Percentiles rank a stretch among this genome's conserved stretches.
Evolutionary conservation across 2,113 vertebrate genomes (phyloP).

Genomic region (Australoheros scitulus): DNA sequence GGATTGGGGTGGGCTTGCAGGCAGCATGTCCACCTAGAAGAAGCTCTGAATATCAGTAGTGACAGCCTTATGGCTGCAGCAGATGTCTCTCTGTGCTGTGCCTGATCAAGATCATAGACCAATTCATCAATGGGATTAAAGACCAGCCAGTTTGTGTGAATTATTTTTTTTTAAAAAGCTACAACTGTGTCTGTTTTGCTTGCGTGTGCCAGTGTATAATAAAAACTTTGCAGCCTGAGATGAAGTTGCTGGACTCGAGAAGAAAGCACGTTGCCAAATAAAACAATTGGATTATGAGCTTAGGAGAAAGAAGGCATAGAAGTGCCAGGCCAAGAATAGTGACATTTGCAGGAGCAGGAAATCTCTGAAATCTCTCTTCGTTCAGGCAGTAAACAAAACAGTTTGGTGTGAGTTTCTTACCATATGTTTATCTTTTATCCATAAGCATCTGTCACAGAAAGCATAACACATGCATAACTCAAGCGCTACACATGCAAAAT

Average conservation of each 20-base stretch:
- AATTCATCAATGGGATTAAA: slow-evolving; percentile 27
- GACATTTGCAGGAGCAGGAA: slow-evolving; percentile 38
- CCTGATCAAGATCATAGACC: slow-evolving; percentile 42
- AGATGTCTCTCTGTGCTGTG: slow-evolving; percentile 51
- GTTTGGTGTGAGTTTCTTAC: not conserved
- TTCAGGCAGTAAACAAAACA: slow-evolving; percentile 17
- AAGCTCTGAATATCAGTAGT: slow-evolving; percentile 41
- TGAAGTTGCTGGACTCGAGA: slow-evolving; percentile 19
- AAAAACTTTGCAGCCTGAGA: slow-evolving; percentile 6
- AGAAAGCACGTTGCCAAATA: slow-evolving; percentile 37
- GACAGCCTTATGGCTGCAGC: slow-evolving; percentile 56
- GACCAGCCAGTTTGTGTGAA: slow-evolving; percentile 6
- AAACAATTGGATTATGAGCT: slow-evolving; percentile 65
- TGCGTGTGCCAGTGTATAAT: not conserved
- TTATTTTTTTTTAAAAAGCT: not conserved
- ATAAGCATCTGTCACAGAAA: slow-evolving; percentile 3
- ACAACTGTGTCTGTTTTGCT: not conserved
- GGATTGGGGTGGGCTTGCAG: not conserved
- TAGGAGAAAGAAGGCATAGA: slow-evolving; percentile 48
- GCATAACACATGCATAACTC: not conserved
- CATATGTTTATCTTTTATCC: slow-evolving; percentile 1
- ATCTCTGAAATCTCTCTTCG: slow-evolving; percentile 21
- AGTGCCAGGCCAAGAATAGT: slow-evolving; percentile 42
- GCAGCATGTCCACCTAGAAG: slow-evolving; percentile 14
- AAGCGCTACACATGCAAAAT: not conserved